Base-by-base conservation (phyloP, 2,888 invertebrate species). In the Dorcus parallelipipedus region DNA sequence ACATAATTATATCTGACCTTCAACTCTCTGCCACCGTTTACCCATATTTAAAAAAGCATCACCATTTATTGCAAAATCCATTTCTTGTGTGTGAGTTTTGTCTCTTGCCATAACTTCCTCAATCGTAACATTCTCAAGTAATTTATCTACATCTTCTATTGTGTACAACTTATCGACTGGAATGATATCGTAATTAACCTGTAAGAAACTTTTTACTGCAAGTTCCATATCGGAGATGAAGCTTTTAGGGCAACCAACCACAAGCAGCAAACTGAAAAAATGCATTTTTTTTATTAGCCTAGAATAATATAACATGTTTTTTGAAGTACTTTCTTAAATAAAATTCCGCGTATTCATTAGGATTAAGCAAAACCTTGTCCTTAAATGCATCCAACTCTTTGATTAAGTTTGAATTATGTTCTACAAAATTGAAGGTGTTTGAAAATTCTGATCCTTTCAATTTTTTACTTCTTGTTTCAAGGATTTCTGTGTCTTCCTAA, bases 291-390 rank as follows among this genome's bases (percentile, higher is more conserved):
- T 20, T 45, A 20, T 17, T 41, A 10, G 45, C n/a, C 8, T 43
- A 17, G 9, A 45, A 45, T 9, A 20, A 17, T 10, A 6, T 3
- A 9, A 23, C 3, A 17, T 3, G 4, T 33, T 20, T 45, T 23
- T 1, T 6, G 3, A 20, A 8, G 3, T 62, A 70, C 71, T 50
- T 61, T 58, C 67, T 62, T 38, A 69, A 49, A 60, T 66, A 72
- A 50, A 62, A 60, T 45, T 60, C 56, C 6, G 62, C 61, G 52
- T 64, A 64, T 17, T 61, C 54, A 58, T 67, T 68, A 3, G 70
- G 68, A 20, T 56, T 60, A 52, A 62, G 49, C 5, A 70, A 38
- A 38, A 69, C 60, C 41, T 62, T 60, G 7, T 66, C 52, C 55
- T 66, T 59, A 57, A 69, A 67, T 17, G 40, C 9, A 33, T 61